Evolutionary conservation across 2,888 invertebrate species (phyloP).

Genomic region (Perizoma flavofasciatum): DNA sequence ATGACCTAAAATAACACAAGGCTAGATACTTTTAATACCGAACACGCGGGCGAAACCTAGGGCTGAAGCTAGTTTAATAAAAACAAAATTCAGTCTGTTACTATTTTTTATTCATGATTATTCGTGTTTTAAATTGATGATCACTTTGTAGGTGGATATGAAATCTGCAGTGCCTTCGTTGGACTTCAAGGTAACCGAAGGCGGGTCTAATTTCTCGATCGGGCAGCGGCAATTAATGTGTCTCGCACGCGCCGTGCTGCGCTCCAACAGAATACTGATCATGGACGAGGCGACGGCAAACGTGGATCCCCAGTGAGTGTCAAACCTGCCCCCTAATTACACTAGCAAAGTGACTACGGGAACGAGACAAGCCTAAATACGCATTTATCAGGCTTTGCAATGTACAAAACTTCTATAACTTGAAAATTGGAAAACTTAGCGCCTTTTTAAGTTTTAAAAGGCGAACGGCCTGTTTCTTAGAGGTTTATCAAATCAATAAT

Average conservation of each 20-base stretch:
- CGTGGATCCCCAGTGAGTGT: conserved; percentile 90
- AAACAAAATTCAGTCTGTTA: conserved; percentile 5
- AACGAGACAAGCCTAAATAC: too few species aligned
- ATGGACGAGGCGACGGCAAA: conserved; percentile 98
- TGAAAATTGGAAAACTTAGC: too few species aligned
- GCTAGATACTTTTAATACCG: too few species aligned
- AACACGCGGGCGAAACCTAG: too few species aligned
- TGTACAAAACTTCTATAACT: too few species aligned
- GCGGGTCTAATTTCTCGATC: conserved; percentile 92
- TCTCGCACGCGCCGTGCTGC: conserved; percentile 93
- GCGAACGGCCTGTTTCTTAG: too few species aligned
- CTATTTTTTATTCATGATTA: conserved; percentile 12
- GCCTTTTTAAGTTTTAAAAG: too few species aligned
- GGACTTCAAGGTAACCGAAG: conserved; percentile 88
- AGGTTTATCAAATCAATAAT: too few species aligned
- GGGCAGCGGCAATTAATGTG: conserved; percentile 96
- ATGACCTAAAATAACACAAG: too few species aligned
- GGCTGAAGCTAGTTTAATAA: not conserved
- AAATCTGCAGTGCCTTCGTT: conserved; percentile 87
- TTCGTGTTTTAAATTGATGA: not conserved
- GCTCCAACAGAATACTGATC: conserved; percentile 92
- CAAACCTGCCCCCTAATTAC: not conserved
- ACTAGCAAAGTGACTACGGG: not conserved
- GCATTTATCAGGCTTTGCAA: too few species aligned
- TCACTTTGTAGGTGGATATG: conserved; percentile 85